phyloP scores from a whole-genome alignment of 37 sponge, comb jelly and placozoan species.

The Hexactinellida sp. region DNA sequence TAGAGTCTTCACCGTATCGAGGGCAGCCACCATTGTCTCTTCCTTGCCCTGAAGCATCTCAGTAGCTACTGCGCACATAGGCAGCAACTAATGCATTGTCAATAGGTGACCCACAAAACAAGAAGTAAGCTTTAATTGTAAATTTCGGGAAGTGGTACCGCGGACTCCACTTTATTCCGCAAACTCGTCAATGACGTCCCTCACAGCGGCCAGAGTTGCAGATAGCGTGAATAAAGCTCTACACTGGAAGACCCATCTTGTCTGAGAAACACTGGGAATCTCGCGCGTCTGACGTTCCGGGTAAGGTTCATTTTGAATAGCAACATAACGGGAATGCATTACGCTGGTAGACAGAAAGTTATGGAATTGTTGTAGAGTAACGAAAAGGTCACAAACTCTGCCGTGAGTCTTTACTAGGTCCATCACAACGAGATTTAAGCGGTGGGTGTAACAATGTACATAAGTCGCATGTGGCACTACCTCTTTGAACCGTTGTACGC shows the following conservation, averaged over 20 bases:
- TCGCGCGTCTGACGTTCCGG: constrained; percentile 13
- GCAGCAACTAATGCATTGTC: constrained; percentile 13
- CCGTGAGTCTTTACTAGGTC: constrained; percentile 15
- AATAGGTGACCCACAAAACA: neutral
- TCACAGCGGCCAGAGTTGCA: constrained; percentile 8
- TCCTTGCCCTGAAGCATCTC: constrained; percentile 12
- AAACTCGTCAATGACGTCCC: constrained; percentile 15
- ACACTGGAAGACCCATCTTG: neutral
- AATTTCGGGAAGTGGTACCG: neutral
- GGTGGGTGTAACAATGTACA: constrained; percentile 17
- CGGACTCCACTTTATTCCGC: constrained; percentile 8
- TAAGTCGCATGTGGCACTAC: constrained; percentile 12
- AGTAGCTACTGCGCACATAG: neutral
- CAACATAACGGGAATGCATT: constrained; percentile 3
- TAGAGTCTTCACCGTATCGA: constrained; percentile 6
- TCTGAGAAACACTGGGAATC: constrained; percentile 11
- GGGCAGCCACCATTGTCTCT: constrained; percentile 17
- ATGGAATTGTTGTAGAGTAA: constrained; percentile 5
- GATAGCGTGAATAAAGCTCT: constrained; percentile 6
- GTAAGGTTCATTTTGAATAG: neutral
- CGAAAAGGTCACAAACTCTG: constrained; percentile 14
- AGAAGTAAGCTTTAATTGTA: neutral
- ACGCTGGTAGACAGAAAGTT: constrained; percentile 15
- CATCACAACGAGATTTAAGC: constrained; percentile 6
- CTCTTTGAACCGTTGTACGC: constrained; percentile 15